Percentiles rank a stretch among this genome's conserved stretches.
These are phyloP conservation scores for Sphenodon punctatus DNA, from an alignment of 2,797 vertebrate species.

Conservation along the genomic window DNA sequence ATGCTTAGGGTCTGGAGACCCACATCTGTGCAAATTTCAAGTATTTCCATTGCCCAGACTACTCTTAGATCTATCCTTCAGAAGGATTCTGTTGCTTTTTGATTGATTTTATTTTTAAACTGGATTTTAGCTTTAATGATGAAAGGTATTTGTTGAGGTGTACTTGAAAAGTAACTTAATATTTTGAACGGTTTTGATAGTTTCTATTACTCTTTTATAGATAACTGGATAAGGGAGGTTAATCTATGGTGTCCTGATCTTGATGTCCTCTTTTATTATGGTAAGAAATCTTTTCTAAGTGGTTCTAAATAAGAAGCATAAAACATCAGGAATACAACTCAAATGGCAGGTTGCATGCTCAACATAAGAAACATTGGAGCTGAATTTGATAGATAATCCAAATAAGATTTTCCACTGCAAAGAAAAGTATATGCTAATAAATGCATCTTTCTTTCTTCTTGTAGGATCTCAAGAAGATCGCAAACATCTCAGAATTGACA, in stretches of 20 bases:
- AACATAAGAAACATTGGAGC: not conserved
- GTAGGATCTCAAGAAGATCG: slow-evolving; percentile 92
- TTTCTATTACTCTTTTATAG: slow-evolving; percentile 71
- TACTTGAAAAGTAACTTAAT: not conserved
- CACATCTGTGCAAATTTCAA: rapidly evolving
- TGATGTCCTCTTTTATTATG: slow-evolving; percentile 90
- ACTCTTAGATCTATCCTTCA: not conserved
- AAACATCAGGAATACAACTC: rapidly evolving
- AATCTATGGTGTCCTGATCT: slow-evolving; percentile 91
- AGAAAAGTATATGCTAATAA: not conserved
- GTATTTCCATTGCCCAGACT: not conserved
- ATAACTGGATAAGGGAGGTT: slow-evolving; percentile 98
- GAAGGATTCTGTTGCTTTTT: not conserved
- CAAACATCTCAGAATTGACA: slow-evolving; percentile 87
- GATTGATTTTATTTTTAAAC: not conserved
- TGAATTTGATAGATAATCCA: not conserved
- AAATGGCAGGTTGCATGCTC: not conserved
- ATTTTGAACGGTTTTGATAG: not conserved
- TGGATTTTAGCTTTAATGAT: not conserved
- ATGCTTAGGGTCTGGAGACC: not conserved
- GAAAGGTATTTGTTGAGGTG: not conserved
- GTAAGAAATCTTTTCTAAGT: slow-evolving; percentile 79
- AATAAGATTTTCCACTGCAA: not conserved
- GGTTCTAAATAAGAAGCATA: not conserved
- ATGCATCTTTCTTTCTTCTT: not conserved